Percentiles rank a stretch among this genome's conserved stretches.
These are phyloP conservation scores for Trypoxylon attenuatum DNA, from an alignment of 2,888 invertebrate species.

Conservation along the genomic window DNA sequence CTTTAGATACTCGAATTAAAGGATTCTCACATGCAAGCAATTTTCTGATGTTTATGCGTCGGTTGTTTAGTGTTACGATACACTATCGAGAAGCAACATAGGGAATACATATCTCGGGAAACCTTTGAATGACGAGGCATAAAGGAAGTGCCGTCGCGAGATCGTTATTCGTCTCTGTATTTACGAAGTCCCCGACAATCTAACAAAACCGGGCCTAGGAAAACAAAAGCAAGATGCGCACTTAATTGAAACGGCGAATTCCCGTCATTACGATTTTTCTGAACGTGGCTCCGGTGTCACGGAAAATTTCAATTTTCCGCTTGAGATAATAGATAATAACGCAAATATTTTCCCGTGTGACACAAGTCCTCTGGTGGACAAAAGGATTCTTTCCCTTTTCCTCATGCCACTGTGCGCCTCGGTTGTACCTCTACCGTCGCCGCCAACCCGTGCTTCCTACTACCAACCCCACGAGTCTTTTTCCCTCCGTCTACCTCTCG, in stretches of 20 bases:
- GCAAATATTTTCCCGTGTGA: conserved; percentile 56
- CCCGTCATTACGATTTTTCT: no score
- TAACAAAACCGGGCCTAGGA: conserved; percentile 14
- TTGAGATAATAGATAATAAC: conserved; percentile 56
- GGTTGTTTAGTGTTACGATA: no score
- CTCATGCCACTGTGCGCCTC: not conserved
- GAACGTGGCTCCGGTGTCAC: conserved; percentile 33
- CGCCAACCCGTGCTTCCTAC: no score
- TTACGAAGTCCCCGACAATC: not conserved
- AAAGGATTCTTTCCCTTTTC: conserved; percentile 41
- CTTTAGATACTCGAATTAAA: no score
- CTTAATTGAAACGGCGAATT: conserved; percentile 45
- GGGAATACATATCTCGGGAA: no score
- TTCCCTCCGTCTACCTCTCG: not conserved
- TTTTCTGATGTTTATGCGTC: no score
- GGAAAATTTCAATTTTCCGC: conserved; percentile 57
- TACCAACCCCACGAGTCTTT: not conserved
- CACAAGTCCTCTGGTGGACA: conserved; percentile 49
- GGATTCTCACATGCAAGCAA: no score
- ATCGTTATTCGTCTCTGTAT: not conserved
- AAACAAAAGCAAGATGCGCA: conserved; percentile 15
- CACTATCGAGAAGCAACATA: no score
- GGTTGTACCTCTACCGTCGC: no score
- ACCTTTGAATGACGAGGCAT: not conserved
- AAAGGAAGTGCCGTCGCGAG: not conserved